These are phyloP conservation scores for Quiscalus mexicanus DNA, from an alignment of 2,113 vertebrate genomes.

Conservation along the genomic window DNA sequence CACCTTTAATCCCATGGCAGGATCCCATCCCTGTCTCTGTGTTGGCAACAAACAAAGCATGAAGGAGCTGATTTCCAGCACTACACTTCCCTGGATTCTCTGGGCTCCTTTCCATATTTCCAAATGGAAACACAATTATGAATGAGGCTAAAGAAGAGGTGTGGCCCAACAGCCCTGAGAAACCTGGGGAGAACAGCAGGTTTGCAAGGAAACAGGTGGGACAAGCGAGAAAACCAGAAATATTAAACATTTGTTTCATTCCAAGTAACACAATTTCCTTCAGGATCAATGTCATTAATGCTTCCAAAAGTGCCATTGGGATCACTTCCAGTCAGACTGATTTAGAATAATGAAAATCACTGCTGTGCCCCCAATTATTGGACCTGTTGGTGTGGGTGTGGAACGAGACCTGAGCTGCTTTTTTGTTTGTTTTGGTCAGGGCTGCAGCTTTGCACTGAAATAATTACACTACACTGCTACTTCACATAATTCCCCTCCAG, in stretches of 20 bases:
- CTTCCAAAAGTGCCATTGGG: not conserved
- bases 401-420: not conserved
- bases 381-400: not conserved
- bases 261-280: not conserved
- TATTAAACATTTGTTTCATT: not conserved
- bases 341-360: not conserved
- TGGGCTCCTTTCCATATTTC: not conserved
- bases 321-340: not conserved
- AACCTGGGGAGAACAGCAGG: not conserved
- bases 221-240: not conserved
- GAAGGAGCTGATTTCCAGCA: not conserved
- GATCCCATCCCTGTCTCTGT: not conserved
- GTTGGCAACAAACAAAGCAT: not conserved
- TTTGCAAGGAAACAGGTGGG: not conserved
- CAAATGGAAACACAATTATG: not conserved
- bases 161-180: not conserved
- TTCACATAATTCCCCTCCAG: conserved; percentile 41
- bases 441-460: not conserved
- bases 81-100: not conserved
- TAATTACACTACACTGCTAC: conserved; percentile 12
- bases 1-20: not conserved
- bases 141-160: not conserved
- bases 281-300: not conserved
- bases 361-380: not conserved
- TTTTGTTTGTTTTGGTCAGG: not conserved